Percentiles rank a stretch among this genome's conserved stretches.
Evolutionary conservation across 2,113 vertebrate genomes (phyloP).

Genomic region (Meriones unguiculatus): DNA sequence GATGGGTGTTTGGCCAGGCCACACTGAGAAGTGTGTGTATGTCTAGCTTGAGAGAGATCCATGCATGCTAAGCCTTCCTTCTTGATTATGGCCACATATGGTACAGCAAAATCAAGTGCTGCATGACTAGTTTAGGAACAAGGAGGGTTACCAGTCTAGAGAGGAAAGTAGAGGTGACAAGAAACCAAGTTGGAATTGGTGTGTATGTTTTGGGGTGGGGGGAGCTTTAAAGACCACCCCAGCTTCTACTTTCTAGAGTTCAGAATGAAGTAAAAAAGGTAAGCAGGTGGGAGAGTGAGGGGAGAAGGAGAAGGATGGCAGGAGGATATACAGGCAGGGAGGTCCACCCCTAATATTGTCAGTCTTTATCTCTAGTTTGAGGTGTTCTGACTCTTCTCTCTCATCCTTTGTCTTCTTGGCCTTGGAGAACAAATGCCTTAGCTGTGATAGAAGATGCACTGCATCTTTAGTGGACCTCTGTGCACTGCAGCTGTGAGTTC

Average conservation of each 20-base stretch:
- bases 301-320: not conserved
- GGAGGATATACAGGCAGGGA: not conserved
- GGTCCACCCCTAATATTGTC: not conserved
- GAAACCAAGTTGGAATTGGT: not conserved
- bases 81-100: not conserved
- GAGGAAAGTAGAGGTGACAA: not conserved
- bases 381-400: not conserved
- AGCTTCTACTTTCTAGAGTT: not conserved
- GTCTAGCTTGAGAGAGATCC: not conserved
- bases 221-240: not conserved
- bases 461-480: not conserved
- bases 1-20: not conserved
- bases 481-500: not conserved
- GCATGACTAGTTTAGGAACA: not conserved
- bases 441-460: not conserved
- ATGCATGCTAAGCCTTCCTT: not conserved
- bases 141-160: not conserved
- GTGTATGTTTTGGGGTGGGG: not conserved
- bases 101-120: not conserved
- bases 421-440: not conserved
- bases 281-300: not conserved
- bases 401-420: not conserved
- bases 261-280: not conserved
- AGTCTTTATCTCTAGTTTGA: not conserved
- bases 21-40: rapidly evolving